A percentile compares a stretch with the other conserved stretches of the same genome.
phyloP scores from a whole-genome alignment of 2,113 vertebrate species.

The Dromiciops gliroides region DNA sequence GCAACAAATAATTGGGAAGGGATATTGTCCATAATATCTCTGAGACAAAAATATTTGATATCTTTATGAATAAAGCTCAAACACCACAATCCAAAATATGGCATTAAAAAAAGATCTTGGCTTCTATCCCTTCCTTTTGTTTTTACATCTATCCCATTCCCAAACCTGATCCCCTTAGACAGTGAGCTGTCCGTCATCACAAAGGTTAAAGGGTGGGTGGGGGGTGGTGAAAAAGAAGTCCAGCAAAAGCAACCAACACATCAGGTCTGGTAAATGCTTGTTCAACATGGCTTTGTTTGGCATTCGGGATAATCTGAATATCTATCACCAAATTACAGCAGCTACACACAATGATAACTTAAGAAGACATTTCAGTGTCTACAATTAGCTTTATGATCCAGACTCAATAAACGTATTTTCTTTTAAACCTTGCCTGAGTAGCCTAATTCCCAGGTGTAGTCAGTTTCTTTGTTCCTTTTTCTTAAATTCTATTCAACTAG shows the following conservation, averaged over 20 bases:
- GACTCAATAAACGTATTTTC: slow-evolving; percentile 34
- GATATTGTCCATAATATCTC: not conserved
- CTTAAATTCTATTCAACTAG: not conserved
- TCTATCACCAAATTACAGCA: slow-evolving; percentile 11
- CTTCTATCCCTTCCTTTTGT: not conserved
- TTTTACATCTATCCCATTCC: not conserved
- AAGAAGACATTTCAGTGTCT: slow-evolving; percentile 24
- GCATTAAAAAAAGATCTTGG: not conserved
- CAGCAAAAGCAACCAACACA: not conserved
- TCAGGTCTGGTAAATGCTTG: not conserved
- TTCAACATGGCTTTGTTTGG: not conserved
- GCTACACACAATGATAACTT: slow-evolving; percentile 22
- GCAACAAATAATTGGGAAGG: not conserved
- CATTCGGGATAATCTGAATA: slow-evolving; percentile 47
- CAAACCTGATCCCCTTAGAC: not conserved
- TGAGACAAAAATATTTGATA: not conserved
- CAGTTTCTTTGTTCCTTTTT: slow-evolving; percentile 9
- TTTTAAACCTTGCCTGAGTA: not conserved
- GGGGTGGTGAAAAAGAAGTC: not conserved
- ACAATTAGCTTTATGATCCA: slow-evolving; percentile 41
- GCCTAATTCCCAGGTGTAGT: slow-evolving; percentile 32
- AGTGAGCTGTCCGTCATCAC: not conserved
- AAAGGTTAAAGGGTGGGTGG: not conserved
- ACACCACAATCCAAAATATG: not conserved
- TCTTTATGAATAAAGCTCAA: not conserved